Evolutionary conservation across 2,888 invertebrate genomes (phyloP), one percentile per base, ranked within the genome.

Genomic region (Anoplius nigerrimus): DNA sequence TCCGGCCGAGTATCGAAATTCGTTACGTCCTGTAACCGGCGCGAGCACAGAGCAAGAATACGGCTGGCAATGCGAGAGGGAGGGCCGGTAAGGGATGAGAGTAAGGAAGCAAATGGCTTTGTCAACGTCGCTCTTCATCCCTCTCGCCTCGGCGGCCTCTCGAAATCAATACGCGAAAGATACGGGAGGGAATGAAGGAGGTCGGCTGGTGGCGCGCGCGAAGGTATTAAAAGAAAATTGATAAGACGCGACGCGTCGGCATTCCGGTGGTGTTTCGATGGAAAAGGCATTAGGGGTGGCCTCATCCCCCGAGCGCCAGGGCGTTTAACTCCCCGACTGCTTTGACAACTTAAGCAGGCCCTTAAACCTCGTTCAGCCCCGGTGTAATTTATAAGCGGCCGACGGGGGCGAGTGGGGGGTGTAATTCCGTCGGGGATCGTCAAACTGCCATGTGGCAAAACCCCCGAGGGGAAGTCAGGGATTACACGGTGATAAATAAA

Each of bases 401-500:
- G 80, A 76, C n/a, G n/a, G n/a, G n/a, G n/a, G n/a, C n/a, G n/a
- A n/a, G n/a, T n/a, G n/a, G 82, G 80, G 76, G 71, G 73, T 69
- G 78, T 71, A 79, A 78, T 79, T 78, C 82, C 84, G 64, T 69
- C 82, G 83, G 80, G 83, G 83, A 84, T 80, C 82, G 82, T 84
- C 82, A 81, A 85, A 83, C 83, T 85, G 87, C 87, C 87, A 87
- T 86, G 88, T 86, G 88, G 86, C 84, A 83, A 81, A 83, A 78
- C 83, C 80, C 81, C 79, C 74, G 66, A 79, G 83, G 80, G 81
- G 81, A 84, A 87, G 85, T 88, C 88, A 87, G 84, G 88, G 88
- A 88, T 88, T 88, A 88, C 83, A 79, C 82, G 84, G 80, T 80
- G 86, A 88, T 88, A 88, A 88, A 88, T 88, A 88, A 88, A 87